Conservation (phyloP, 92 coral and sea anemone genomes). For the Montipora capitata region DNA sequence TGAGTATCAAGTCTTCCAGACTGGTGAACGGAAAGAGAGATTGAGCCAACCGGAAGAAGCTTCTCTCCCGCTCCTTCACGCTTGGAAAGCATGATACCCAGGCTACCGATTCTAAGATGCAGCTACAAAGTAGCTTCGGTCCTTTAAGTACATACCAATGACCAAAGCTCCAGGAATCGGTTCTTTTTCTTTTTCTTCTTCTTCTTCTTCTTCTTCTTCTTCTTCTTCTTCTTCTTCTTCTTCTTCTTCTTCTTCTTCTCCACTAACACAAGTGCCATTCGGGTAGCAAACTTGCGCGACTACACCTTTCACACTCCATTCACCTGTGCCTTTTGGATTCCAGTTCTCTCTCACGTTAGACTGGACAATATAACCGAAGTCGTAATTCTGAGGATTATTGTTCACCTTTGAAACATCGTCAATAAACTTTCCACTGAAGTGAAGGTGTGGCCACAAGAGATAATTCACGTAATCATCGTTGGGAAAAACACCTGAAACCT, state of each 20-base stretch:
- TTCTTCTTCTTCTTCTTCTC: not conserved
- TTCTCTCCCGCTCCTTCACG: too few species aligned
- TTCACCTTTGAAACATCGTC: constrained; percentile 70
- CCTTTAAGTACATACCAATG: not conserved
- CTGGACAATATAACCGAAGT: constrained; percentile 33
- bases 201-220: not conserved
- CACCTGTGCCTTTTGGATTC: constrained; percentile 71
- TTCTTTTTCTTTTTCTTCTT: not conserved
- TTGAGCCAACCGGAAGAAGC: too few species aligned
- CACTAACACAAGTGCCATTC: constrained; percentile 30
- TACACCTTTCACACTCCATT: constrained; percentile 54
- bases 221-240: not conserved
- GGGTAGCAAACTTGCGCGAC: constrained; percentile 60
- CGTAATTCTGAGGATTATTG: constrained; percentile 52
- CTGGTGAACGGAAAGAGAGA: too few species aligned
- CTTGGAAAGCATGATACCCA: too few species aligned
- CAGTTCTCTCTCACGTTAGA: constrained; percentile 9
- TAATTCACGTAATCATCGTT: constrained; percentile 59
- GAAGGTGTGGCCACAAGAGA: constrained; percentile 63
- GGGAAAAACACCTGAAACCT: constrained; percentile 6
- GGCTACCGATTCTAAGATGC: not conserved
- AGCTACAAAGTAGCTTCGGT: not conserved
- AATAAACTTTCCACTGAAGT: constrained; percentile 62
- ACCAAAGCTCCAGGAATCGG: constrained; percentile 11
- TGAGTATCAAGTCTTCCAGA: too few species aligned